These are phyloP conservation scores for Lichenostomus cassidix DNA, from an alignment of 2,113 vertebrate species.

Conservation along the genomic window DNA sequence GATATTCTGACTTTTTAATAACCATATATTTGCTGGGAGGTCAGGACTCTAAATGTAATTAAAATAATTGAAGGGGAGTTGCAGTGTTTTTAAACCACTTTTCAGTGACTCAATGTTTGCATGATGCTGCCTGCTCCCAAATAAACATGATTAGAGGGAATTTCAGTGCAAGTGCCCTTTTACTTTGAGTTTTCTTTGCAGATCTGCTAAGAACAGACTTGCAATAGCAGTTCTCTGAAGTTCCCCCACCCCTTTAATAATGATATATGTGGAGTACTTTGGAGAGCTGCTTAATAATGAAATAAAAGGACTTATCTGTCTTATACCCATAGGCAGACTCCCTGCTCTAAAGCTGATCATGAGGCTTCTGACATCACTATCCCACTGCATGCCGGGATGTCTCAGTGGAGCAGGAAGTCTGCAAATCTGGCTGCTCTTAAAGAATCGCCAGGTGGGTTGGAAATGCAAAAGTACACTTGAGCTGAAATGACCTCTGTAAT, in stretches of 20 bases:
- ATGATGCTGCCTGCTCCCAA: neutral
- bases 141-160: constrained; percentile 27
- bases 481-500: constrained; percentile 54
- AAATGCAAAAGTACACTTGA: constrained; percentile 58
- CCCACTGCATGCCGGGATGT: constrained; percentile 63
- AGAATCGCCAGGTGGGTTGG: constrained; percentile 62
- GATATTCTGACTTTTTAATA: neutral
- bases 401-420: constrained; percentile 71
- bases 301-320: constrained; percentile 65
- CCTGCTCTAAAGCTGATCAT: constrained; percentile 66
- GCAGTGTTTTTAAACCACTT: neutral
- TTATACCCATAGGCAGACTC: constrained; percentile 68
- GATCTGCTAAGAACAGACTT: constrained; percentile 57
- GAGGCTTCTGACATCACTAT: constrained; percentile 61
- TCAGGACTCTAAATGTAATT: neutral
- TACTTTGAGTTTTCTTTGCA: constrained; percentile 1
- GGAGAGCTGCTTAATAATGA: constrained; percentile 56
- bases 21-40: neutral
- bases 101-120: neutral
- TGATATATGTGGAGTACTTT: constrained; percentile 46
- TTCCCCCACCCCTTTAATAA: neutral
- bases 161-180: constrained; percentile 66
- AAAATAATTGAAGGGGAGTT: constrained; percentile 7
- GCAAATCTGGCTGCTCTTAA: constrained; percentile 68
- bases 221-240: constrained; percentile 51